phyloP scores from a whole-genome alignment of 2,113 vertebrate species.

The Lepus americanus region DNA sequence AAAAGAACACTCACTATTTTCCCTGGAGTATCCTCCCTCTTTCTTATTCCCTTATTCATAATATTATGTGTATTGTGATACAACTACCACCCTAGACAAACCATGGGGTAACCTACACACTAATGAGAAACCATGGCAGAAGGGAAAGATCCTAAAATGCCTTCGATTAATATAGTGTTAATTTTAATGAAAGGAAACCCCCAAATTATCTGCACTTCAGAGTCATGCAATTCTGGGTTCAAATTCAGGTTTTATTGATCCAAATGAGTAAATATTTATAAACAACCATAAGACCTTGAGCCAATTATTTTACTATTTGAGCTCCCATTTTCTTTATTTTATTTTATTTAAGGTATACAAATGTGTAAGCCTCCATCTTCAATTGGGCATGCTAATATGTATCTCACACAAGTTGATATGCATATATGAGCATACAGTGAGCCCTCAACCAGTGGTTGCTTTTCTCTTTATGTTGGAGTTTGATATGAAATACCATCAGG shows the following conservation, averaged over 20 bases:
- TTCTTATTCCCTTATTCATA: neutral
- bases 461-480: neutral
- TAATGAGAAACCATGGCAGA: neutral
- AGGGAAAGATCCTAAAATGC: neutral
- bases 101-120: neutral
- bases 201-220: constrained; percentile 28
- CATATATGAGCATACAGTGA: neutral
- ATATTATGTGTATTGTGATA: neutral
- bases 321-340: neutral
- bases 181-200: constrained; percentile 21
- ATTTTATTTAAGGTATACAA: no score
- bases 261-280: constrained; percentile 52
- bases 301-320: neutral
- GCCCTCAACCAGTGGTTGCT: neutral
- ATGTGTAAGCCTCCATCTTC: no score
- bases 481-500: neutral
- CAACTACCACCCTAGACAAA: neutral
- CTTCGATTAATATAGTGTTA: constrained; percentile 10
- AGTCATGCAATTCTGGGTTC: neutral
- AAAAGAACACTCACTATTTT: neutral
- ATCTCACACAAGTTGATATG: neutral
- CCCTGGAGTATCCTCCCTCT: neutral
- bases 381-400: neutral
- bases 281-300: neutral
- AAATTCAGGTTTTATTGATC: constrained; percentile 12